Conservation (phyloP, 1,140 invertebrate genomes). For the Zaprionus lachaisei region DNA sequence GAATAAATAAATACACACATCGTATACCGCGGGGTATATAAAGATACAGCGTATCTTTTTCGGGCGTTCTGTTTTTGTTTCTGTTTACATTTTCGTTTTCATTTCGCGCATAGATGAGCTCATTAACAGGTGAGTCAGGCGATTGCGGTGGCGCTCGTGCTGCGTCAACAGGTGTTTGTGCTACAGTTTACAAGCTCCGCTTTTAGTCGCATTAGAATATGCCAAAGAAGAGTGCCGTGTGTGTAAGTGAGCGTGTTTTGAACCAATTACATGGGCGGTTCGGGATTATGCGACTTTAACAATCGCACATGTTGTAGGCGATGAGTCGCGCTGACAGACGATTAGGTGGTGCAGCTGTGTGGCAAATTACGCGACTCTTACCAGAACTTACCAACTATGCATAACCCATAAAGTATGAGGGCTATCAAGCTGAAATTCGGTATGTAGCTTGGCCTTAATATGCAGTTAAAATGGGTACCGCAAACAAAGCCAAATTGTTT, state of each 20-base stretch:
- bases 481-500: background rate
- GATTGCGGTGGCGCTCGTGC: conserved; percentile 21
- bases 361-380: conserved; percentile 21
- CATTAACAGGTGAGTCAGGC: conserved; percentile 54
- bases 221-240: background rate
- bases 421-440: conserved; percentile 7
- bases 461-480: background rate
- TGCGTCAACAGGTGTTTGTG: conserved; percentile 52
- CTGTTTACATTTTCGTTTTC: conserved; percentile 12
- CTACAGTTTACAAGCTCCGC: conserved; percentile 26
- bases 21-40: conserved; percentile 13
- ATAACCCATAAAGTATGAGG: background rate
- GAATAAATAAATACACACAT: conserved; percentile 24
- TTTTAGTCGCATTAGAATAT: conserved; percentile 11
- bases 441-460: background rate
- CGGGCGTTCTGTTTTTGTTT: conserved; percentile 26
- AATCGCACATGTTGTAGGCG: conserved; percentile 30
- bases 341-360: conserved; percentile 54
- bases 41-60: conserved; percentile 16
- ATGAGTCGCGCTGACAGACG: conserved; percentile 47
- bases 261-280: conserved; percentile 57
- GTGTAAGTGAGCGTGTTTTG: conserved; percentile 28
- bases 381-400: background rate
- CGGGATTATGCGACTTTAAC: conserved; percentile 20
- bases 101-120: conserved; percentile 48